Conservation (phyloP, 2,797 vertebrate genomes). For the Gambusia yucatana region DNA sequence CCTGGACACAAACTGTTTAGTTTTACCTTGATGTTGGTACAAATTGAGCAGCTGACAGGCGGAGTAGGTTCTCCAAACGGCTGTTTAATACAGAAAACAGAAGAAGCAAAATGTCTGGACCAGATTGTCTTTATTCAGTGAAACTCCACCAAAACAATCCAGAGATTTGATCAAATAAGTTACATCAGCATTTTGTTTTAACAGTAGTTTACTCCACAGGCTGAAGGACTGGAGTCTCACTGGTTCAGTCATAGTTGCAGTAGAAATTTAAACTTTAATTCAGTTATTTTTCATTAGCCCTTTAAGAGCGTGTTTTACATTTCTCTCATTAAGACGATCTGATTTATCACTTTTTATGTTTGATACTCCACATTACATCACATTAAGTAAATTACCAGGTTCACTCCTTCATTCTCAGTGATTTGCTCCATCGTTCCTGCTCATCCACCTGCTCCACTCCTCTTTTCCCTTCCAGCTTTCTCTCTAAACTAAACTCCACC, state of each 20-base stretch:
- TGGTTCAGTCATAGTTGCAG: slow-evolving; percentile 39
- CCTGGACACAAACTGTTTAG: not conserved
- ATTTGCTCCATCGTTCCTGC: slow-evolving; percentile 22
- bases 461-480: slow-evolving; percentile 3
- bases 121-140: slow-evolving; percentile 78
- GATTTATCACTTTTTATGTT: slow-evolving; percentile 6
- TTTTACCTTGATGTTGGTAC: not conserved
- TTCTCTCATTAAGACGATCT: not conserved
- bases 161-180: slow-evolving; percentile 29
- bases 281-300: slow-evolving; percentile 5
- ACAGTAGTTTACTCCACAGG: not conserved
- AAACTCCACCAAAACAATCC: slow-evolving; percentile 49
- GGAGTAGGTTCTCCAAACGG: not conserved
- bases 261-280: slow-evolving; percentile 15
- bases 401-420: slow-evolving; percentile 55
- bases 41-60: not conserved
- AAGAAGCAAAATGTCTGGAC: slow-evolving; percentile 20
- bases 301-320: not conserved
- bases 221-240: slow-evolving; percentile 53
- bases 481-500: slow-evolving; percentile 28
- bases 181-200: not conserved
- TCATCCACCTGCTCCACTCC: slow-evolving; percentile 38
- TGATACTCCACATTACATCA: slow-evolving; percentile 24
- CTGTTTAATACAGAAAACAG: not conserved
- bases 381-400: slow-evolving; percentile 33